Evolutionary conservation across 1,140 invertebrate genomes (phyloP).

Genomic region (Antheraea mylitta): DNA sequence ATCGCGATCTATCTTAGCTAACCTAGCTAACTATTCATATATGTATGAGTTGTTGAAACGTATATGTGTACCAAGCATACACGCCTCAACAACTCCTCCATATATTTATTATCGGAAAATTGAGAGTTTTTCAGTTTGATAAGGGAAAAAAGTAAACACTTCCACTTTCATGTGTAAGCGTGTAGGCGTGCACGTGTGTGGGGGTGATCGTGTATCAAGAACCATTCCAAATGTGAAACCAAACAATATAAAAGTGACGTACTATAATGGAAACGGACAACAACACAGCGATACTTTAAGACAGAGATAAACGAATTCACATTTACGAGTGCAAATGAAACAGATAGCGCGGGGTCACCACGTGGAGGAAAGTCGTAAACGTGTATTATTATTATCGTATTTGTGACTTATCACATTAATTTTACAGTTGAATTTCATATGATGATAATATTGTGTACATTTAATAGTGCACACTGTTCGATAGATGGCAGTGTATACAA

Average conservation of each 20-base stretch:
- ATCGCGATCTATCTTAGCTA: no score
- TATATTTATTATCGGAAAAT: no score
- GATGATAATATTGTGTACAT: conserved; percentile 8
- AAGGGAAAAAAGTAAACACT: no score
- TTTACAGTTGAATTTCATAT: conserved; percentile 51
- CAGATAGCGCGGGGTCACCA: conserved; percentile 32
- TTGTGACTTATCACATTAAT: conserved; percentile 47
- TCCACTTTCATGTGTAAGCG: no score
- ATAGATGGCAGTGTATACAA: conserved; percentile 59
- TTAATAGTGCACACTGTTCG: conserved; percentile 19
- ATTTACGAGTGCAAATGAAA: conserved; percentile 47
- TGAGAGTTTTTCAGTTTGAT: no score
- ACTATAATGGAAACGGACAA: conserved; percentile 75
- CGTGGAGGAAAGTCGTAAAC: neutral
- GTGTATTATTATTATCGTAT: conserved; percentile 44
- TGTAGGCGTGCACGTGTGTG: no score
- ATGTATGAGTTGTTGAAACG: no score
- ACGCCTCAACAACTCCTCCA: no score
- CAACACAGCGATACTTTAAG: conserved; percentile 54
- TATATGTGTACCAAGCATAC: no score
- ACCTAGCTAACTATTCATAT: no score
- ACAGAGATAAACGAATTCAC: conserved; percentile 47
- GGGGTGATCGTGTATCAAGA: no score
- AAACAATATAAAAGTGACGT: conserved; percentile 40
- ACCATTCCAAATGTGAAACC: neutral